Evolutionary conservation across 1,140 invertebrate genomes (phyloP), one percentile per base, ranked within the genome.

Genomic region (Himalopsyche phryganea): DNA sequence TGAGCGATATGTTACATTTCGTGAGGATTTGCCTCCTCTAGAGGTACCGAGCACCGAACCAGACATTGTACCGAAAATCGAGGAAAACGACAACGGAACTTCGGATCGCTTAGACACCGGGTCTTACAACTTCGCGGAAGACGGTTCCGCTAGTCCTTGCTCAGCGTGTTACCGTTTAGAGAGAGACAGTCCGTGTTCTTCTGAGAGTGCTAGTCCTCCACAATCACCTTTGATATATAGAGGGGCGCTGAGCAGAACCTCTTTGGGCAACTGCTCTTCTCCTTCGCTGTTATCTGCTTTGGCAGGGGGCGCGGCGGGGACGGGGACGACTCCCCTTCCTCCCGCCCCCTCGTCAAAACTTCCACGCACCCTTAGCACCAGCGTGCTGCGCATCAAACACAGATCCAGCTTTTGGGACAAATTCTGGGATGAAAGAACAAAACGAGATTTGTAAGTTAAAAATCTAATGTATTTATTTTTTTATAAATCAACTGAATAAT

Each of bases 381-480:
- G 87, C 56, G 87, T 88, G 19, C 78, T 92, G 15, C 78, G 88
- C 56, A 85, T 91, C 68, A 88, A 83, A 73, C 83, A 80, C 69
- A 79, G 82, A 61, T 85, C 80, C 60, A 83, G 82, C 35, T 92
- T 91, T 69, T 92, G 90, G 90, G 89, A 91, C 65, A 89, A 90
- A 65, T 86, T 89, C 69, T 89, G 85, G 80, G 82, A 87, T 59
- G 81, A 86, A 51, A 77, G 81, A 55, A 81, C 78, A 40, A 83
- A 81, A 60, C 72, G 84, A 61, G 83, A 86, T 67, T 81, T 78
- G 85, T 87, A 80, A 86, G 84, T 60, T 4, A n/a, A n/a, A n/a
- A n/a, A n/a, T n/a, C n/a, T n/a, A n/a, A n/a, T n/a, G n/a, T n/a
- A n/a, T n/a, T n/a, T n/a, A n/a, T n/a, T n/a, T n/a, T n/a, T n/a